Conservation (phyloP, 2,797 vertebrate species). For the Bradypus variegatus region DNA sequence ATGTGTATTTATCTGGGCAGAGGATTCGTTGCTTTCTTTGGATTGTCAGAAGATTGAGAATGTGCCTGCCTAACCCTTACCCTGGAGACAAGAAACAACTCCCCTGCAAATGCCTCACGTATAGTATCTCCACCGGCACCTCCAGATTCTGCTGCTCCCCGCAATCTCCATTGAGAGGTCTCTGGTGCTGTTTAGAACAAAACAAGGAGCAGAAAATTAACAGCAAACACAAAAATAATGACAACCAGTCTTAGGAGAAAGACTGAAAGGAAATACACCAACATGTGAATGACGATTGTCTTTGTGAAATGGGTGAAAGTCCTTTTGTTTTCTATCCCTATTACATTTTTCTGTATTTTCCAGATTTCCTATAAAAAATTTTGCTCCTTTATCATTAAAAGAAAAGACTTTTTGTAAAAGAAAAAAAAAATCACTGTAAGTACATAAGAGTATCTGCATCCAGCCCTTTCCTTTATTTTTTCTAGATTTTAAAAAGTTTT, state of each 20-base stretch:
- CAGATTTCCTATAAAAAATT: background rate
- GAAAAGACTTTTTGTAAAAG: background rate
- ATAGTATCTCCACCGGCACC: background rate
- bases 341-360: background rate
- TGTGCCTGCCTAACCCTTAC: fast-evolving
- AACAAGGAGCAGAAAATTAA: background rate
- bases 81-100: background rate
- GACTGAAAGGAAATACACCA: background rate
- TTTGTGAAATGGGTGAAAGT: background rate
- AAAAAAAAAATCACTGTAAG: background rate
- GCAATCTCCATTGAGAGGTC: background rate
- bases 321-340: background rate
- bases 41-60: background rate
- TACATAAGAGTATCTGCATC: background rate
- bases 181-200: background rate
- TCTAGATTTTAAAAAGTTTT: background rate
- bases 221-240: background rate
- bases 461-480: background rate
- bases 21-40: background rate
- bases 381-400: background rate
- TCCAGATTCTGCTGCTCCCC: background rate
- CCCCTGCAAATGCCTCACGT: fast-evolving
- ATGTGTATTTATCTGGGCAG: background rate
- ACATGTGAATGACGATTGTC: fast-evolving
- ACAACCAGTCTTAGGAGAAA: background rate